Evolutionary conservation across 1,140 invertebrate species (phyloP), one percentile per base, ranked within the genome.

Genomic region (Acromyrmex charruanus): DNA sequence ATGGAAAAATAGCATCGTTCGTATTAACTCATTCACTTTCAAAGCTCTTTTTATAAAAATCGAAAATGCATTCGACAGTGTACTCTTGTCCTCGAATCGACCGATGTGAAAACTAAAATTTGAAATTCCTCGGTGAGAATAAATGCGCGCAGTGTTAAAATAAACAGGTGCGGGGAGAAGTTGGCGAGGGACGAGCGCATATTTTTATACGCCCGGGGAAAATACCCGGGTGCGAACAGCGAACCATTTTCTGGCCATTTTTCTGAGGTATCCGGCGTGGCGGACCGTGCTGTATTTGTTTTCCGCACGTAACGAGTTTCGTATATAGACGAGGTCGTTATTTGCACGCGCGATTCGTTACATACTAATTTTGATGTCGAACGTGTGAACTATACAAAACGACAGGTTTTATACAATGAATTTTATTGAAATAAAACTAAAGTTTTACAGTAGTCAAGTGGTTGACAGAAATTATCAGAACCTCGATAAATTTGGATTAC

Each of bases 281-380:
- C 80, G 39, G 28, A 21, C 39, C 69, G 80, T 74, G 80, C 69
- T 84, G 69, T 84, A 84, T 84, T 84, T 84, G 69, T 84, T 84
- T 84, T 84, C 69, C 55, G 55, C 55, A 39, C 69, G 80, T 84
- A 84, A 84, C 80, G 80, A 84, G 80, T 84, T 84, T 84, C 80
- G 80, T 84, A 84, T 84, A 84, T 75, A 84, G 69, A 75, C 80
- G 80, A 49, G 80, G 55, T 84, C 80, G 80, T 84, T 84, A 84
- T 84, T 84, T 84, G 69, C 80, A 84, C 80, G 80, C 80, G 39
- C 69, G 80, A 75, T 84, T 84, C 80, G 80, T 84, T 84, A 84
- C 69, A 84, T 84, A 74, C 80, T 84, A 84, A 84, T 84, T 84
- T 84, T 75, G 63, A 80, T 51, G 77, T 80, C 49, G 77, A 75